Evolutionary conservation across 1,140 invertebrate genomes (phyloP).

Genomic region (Dendrolimus punctatus): DNA sequence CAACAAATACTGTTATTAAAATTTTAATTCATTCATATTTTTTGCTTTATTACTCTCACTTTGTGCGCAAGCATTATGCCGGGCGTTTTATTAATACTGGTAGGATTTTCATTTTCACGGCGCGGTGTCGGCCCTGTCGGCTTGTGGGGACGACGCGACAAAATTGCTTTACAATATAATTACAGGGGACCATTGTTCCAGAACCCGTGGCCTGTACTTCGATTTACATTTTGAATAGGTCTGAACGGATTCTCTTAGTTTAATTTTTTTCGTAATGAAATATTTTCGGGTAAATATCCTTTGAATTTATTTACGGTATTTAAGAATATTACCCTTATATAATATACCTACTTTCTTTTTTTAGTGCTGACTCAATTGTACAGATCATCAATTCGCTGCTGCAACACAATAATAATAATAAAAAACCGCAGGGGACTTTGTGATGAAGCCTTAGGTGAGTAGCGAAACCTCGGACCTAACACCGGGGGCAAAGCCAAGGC

Average conservation of each 20-base stretch:
- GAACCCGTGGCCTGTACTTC: conserved; percentile 31
- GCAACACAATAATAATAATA: no score
- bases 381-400: no score
- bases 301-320: no score
- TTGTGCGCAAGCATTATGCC: conserved; percentile 11
- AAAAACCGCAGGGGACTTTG: no score
- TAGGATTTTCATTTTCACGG: conserved; percentile 35
- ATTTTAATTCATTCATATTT: conserved; percentile 21
- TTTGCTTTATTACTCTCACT: conserved; percentile 29
- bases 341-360: no score
- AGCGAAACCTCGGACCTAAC: no score
- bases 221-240: conserved; percentile 55
- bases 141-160: conserved; percentile 19
- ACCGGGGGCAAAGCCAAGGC: no score
- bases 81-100: conserved; percentile 27
- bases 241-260: conserved; percentile 22
- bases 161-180: conserved; percentile 66
- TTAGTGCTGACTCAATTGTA: no score
- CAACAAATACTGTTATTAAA: conserved; percentile 6
- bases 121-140: conserved; percentile 1
- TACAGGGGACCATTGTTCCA: conserved; percentile 45
- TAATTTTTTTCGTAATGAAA: not conserved
- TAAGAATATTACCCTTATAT: no score
- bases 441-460: no score
- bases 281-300: not conserved